Percentiles rank a stretch among this genome's conserved stretches.
Conservation (phyloP, 2,113 vertebrate genomes). For the Calonectris borealis region DNA sequence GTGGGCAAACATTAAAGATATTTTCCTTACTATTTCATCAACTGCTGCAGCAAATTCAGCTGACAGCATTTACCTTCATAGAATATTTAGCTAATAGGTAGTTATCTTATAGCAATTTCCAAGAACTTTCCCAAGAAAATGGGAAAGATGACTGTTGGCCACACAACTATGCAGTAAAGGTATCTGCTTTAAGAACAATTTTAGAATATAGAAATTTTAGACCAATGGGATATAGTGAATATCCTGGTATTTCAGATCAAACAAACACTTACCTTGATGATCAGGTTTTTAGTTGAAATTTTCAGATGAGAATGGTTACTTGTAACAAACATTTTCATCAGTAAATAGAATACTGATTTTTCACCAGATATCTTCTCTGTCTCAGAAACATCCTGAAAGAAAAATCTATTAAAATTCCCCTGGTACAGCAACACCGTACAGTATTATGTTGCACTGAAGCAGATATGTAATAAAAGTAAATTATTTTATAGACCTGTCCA, state of each 20-base stretch:
- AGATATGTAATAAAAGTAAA: neutral
- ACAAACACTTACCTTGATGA: constrained; percentile 83
- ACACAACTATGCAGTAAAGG: neutral
- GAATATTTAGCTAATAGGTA: neutral
- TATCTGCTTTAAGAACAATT: neutral
- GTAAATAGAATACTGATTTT: constrained; percentile 88
- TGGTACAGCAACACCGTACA: neutral
- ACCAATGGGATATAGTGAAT: neutral
- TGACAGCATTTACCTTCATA: neutral
- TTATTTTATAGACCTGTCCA: neutral
- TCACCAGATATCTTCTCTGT: constrained; percentile 75
- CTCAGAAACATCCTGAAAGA: constrained; percentile 76
- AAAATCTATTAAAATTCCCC: neutral
- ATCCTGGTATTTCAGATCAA: neutral
- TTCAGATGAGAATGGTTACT: constrained; percentile 80
- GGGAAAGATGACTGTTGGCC: neutral
- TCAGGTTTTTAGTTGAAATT: constrained; percentile 81
- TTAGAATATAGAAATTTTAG: neutral
- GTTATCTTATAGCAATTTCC: neutral
- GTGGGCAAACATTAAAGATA: neutral
- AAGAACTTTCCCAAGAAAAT: neutral
- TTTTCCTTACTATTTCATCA: neutral
- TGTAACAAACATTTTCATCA: constrained; percentile 94
- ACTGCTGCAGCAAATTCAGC: neutral
- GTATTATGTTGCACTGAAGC: neutral